A percentile compares a stretch with the other conserved stretches of the same genome.
phyloP scores from a whole-genome alignment of 2,797 vertebrate species.

The Nannoperca australis region DNA sequence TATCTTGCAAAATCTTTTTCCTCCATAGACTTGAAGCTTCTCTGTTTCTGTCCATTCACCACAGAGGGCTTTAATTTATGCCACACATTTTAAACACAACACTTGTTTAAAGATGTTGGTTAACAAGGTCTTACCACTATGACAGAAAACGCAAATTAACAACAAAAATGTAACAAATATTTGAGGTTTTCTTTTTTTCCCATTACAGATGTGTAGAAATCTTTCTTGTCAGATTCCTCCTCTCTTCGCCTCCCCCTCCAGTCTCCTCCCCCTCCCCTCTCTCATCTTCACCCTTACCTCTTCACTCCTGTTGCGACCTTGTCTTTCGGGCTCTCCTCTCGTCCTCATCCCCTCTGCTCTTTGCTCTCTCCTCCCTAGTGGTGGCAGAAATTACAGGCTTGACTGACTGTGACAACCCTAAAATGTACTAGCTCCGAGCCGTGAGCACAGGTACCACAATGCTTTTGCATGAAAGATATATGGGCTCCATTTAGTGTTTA shows the following conservation, averaged over 20 bases:
- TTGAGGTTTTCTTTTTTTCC: not conserved
- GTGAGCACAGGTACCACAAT: constrained; percentile 36
- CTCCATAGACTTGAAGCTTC: constrained; percentile 1
- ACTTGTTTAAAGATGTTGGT: not conserved
- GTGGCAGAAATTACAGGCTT: constrained; percentile 53
- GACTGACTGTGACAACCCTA: constrained; percentile 65
- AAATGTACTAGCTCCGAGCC: constrained; percentile 48
- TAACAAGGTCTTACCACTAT: not conserved
- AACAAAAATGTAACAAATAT: not conserved
- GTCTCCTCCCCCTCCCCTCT: not conserved
- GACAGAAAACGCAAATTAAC: not conserved
- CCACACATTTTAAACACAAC: not conserved
- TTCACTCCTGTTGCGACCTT: constrained; percentile 50
- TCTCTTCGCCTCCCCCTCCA: constrained; percentile 7
- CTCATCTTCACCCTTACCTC: constrained; percentile 30
- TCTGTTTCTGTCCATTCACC: not conserved
- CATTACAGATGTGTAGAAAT: not conserved
- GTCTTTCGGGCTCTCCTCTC: constrained; percentile 39
- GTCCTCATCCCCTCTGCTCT: constrained; percentile 13
- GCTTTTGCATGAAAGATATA: constrained; percentile 28
- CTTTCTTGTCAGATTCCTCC: not conserved
- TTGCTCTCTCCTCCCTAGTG: constrained; percentile 37
- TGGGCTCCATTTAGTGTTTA: constrained; percentile 14
- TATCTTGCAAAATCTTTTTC: constrained; percentile 22
- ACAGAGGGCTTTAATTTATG: not conserved